Evolutionary conservation across 2,113 vertebrate genomes (phyloP), one percentile per base, ranked within the genome.

Genomic region (Craseonycteris thonglongyai): DNA sequence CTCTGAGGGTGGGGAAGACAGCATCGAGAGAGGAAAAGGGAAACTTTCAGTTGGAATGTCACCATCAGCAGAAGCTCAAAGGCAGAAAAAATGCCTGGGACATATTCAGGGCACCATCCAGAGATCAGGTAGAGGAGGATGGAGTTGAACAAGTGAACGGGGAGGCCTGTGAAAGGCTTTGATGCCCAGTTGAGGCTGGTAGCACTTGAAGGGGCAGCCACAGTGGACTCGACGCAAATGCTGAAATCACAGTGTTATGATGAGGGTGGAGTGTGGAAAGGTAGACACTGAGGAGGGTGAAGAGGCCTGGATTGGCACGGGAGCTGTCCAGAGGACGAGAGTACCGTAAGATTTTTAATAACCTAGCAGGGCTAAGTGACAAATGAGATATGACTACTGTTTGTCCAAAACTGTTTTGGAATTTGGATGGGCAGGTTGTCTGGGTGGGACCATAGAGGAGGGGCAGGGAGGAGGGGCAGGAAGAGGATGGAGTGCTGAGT

Each of bases 341-440:
- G 51, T 6, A n/a, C n/a, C n/a, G n/a, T n/a, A 51, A 40, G 12
- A 19, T 49, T 56, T 47, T 38, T 26, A 58, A 18, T 72, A 71
- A 49, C 66, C 40, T 81, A 40, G 38, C 33, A 38, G 19, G 30
- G 14, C 65, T 38, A 33, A 33, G 75, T 47, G 38, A 59, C 45
- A 87, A 19, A 51, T 54, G 4, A 47, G 33, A 45, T 26, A 24
- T 26, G 24, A 58, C 78, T 65, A 28, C 5, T 33, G 24, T 79
- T 94, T 90, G 26, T 88, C 78, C 68, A 56, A 72, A 88, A 69
- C 6, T 65, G 86, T 47, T 78, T 79, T 88, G 40, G 38, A 38
- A 75, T 69, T 38, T 51, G 15, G n/a, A 10, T 28, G 12, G 61
- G 26, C 8, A 42, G 30, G 38, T 15, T 24, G 40, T 80, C 51